Evolutionary conservation across 1,140 invertebrate species (phyloP), one percentile per base, ranked within the genome.

Genomic region (Lepidurus arcticus): DNA sequence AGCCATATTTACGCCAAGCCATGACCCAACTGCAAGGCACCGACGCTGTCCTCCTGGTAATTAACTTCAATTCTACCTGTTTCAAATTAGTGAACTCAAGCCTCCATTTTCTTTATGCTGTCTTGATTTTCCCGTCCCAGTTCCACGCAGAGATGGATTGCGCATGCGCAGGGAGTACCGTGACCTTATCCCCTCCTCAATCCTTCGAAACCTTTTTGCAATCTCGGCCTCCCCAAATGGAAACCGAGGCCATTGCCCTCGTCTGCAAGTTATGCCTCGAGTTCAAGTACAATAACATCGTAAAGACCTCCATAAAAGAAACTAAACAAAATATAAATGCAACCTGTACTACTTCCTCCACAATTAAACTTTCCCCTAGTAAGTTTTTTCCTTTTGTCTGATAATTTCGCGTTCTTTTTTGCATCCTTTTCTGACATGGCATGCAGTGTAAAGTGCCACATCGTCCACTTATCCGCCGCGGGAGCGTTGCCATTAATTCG

Each of bases 381-480:
- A 73, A 43, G 11, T n/a, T 45, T 47, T 16, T 81, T 13, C 10
- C 24, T 73, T 73, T 73, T 24, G 24, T n/a, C n/a, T 73, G n/a
- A 13, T 43, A 74, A 74, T 34, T 34, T 13, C 1, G 2, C 8
- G 73, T 10, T 34, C 0, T 11, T 11, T 42, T 76, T 42, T 42
- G 42, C 44, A 42, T 21, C 8, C 0, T 76, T 76, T 43, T 76
- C 44, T 42, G 34, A 0, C 42, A 44, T 11, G 44, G 26, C 44
- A 78, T 73, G 34, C 84, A 91, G 90, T 26, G 87, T 89, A 9
- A 86, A 87, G 79, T 89, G 90, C 73, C 92, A 92, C 82, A 89
- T 92, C 44, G 90, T 92, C 0, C 91, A 92, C 80, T 85, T 92
- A n/a, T 92, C 91, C 26, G 86, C 90, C 10, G 87, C 88, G 0